phyloP scores from a whole-genome alignment of 2,113 vertebrate genomes.

The Mola mola region DNA sequence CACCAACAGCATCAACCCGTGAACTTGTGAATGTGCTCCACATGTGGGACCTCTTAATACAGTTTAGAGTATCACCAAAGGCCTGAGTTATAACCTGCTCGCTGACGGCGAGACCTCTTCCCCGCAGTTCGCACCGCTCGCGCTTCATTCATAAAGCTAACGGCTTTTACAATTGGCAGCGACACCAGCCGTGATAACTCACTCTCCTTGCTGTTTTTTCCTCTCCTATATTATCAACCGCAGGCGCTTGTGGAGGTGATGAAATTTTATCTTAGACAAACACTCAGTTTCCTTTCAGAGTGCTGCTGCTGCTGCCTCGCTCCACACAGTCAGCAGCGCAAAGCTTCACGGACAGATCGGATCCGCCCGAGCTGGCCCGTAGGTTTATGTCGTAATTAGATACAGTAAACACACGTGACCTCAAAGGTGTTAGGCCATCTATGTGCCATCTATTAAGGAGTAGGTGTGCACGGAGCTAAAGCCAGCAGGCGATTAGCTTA shows the following conservation, averaged over 20 bases:
- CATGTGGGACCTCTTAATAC: slow-evolving; percentile 71
- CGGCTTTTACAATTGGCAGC: slow-evolving; percentile 55
- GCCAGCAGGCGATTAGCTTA: no score
- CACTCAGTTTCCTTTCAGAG: slow-evolving; percentile 56
- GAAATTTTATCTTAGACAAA: slow-evolving; percentile 69
- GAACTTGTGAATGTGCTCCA: slow-evolving; percentile 55
- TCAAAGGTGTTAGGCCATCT: not conserved
- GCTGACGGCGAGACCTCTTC: slow-evolving; percentile 41
- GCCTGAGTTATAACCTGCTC: slow-evolving; percentile 66
- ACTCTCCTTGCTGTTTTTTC: slow-evolving; percentile 40
- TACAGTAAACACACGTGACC: not conserved
- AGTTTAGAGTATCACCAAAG: slow-evolving; percentile 57
- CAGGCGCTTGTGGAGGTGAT: slow-evolving; percentile 53
- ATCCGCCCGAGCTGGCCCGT: not conserved
- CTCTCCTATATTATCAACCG: slow-evolving; percentile 34
- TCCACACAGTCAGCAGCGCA: not conserved
- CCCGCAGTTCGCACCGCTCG: slow-evolving; percentile 3
- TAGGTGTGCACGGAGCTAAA: no score
- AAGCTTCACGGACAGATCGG: not conserved
- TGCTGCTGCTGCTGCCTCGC: slow-evolving; percentile 20
- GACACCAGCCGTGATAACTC: slow-evolving; percentile 61
- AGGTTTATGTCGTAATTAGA: not conserved
- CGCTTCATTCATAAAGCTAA: slow-evolving; percentile 60
- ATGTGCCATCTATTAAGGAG: not conserved
- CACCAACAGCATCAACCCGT: slow-evolving; percentile 40